Evolutionary conservation across 1,140 invertebrate species (phyloP).

Genomic region (Pinna nobilis): DNA sequence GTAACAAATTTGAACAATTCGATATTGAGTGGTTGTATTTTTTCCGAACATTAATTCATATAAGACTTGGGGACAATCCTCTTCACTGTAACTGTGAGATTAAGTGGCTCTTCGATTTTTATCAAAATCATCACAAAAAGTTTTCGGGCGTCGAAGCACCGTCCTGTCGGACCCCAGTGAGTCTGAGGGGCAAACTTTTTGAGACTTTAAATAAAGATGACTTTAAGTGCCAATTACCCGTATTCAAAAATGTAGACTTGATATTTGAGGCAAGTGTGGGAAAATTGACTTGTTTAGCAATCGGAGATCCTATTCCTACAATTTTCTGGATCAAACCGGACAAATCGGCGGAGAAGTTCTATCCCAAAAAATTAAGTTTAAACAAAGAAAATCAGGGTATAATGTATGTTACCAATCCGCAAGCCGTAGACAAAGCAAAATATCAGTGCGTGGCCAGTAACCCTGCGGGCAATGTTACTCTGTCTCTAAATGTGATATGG

Average conservation of each 20-base stretch:
- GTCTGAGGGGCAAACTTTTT: conserved; percentile 60
- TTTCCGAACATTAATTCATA: conserved; percentile 66
- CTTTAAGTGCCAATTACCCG: conserved; percentile 70
- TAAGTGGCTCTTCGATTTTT: conserved; percentile 69
- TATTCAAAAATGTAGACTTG: conserved; percentile 71
- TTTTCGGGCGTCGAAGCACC: conserved; percentile 64
- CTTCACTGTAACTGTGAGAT: conserved; percentile 73
- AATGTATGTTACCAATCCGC: conserved; percentile 59
- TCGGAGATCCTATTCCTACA: conserved; percentile 70
- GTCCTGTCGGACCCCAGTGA: conserved; percentile 60
- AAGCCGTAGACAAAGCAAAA: conserved; percentile 53
- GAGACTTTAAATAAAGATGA: conserved; percentile 60
- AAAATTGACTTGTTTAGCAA: conserved; percentile 68
- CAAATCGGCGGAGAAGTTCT: conserved; percentile 59
- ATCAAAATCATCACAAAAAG: conserved; percentile 36
- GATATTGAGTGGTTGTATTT: conserved; percentile 59
- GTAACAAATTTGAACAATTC: conserved; percentile 68
- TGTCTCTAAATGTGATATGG: conserved; percentile 71
- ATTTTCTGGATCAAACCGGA: conserved; percentile 71
- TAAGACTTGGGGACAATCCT: conserved; percentile 69
- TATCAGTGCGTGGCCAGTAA: conserved; percentile 73
- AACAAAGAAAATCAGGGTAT: conserved; percentile 62
- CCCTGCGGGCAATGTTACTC: conserved; percentile 72
- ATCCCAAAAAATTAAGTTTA: conserved; percentile 47
- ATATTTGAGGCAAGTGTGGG: conserved; percentile 62